Evolutionary conservation across 2,888 invertebrate species (phyloP).

Genomic region (Hemithea aestivaria): DNA sequence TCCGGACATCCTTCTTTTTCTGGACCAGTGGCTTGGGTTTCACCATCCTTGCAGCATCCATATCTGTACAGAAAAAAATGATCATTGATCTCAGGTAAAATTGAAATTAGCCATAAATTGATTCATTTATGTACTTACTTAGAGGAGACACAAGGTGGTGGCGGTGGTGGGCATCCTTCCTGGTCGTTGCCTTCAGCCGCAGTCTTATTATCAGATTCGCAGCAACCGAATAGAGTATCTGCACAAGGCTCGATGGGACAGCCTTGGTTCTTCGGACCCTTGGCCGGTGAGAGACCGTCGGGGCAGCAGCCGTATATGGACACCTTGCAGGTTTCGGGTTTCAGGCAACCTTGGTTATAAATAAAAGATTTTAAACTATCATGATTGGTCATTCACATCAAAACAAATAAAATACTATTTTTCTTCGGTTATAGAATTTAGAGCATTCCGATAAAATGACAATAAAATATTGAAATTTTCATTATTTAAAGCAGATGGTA

Average conservation of each 20-base stretch:
- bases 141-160: slow-evolving; percentile 76
- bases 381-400: too few species aligned
- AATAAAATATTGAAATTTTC: too few species aligned
- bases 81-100: background rate
- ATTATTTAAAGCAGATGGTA: too few species aligned
- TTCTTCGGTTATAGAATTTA: too few species aligned
- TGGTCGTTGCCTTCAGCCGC: slow-evolving; percentile 88
- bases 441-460: too few species aligned
- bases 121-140: slow-evolving; percentile 54
- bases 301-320: slow-evolving; percentile 89
- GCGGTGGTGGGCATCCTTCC: slow-evolving; percentile 89
- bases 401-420: too few species aligned
- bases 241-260: slow-evolving; percentile 87
- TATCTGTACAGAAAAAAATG: slow-evolving; percentile 44
- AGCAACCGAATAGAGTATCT: slow-evolving; percentile 92
- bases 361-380: too few species aligned
- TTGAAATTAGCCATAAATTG: too few species aligned
- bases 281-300: slow-evolving; percentile 88
- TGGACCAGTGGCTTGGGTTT: slow-evolving; percentile 82
- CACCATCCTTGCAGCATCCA: slow-evolving; percentile 86
- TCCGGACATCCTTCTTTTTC: slow-evolving; percentile 74
- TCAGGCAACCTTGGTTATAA: slow-evolving; percentile 81
- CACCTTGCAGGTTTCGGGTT: slow-evolving; percentile 86
- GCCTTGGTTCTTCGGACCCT: slow-evolving; percentile 83
- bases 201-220: slow-evolving; percentile 85